Evolutionary conservation across 2,797 vertebrate genomes (phyloP).

Genomic region (Catharus ustulatus): DNA sequence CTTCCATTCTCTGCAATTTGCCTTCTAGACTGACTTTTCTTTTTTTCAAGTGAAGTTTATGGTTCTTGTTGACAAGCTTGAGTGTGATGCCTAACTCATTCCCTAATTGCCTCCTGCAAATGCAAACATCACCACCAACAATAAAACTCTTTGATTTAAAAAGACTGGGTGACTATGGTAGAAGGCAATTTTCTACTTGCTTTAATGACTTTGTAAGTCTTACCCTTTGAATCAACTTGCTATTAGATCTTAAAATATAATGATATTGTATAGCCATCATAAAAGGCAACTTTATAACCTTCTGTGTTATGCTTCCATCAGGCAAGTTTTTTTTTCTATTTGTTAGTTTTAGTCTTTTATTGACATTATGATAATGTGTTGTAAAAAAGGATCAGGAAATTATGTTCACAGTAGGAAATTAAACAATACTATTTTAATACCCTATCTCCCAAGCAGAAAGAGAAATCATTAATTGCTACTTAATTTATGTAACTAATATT

Average conservation of each 20-base stretch:
- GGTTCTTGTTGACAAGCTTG: slow-evolving; percentile 43
- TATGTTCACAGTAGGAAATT: slow-evolving; percentile 83
- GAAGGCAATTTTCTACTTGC: slow-evolving; percentile 69
- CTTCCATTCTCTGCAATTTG: neutral
- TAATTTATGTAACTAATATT: slow-evolving; percentile 79
- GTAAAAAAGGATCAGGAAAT: slow-evolving; percentile 84
- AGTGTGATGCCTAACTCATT: slow-evolving; percentile 20
- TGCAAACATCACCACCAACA: slow-evolving; percentile 62
- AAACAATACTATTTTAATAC: slow-evolving; percentile 74
- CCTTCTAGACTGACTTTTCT: neutral
- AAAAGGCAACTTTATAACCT: slow-evolving; percentile 65
- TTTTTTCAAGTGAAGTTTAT: neutral
- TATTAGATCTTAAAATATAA: slow-evolving; percentile 74
- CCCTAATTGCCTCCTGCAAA: slow-evolving; percentile 66
- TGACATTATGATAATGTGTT: slow-evolving; percentile 61
- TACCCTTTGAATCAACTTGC: slow-evolving; percentile 71
- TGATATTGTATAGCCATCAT: slow-evolving; percentile 43
- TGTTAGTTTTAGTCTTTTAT: slow-evolving; percentile 63
- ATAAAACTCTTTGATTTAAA: slow-evolving; percentile 69
- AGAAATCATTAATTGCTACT: slow-evolving; percentile 80
- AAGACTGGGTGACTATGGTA: slow-evolving; percentile 50
- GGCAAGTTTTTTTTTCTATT: slow-evolving; percentile 54
- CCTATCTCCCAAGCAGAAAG: slow-evolving; percentile 70
- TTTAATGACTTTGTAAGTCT: slow-evolving; percentile 70
- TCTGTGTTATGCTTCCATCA: slow-evolving; percentile 45